A percentile compares a stretch with the other conserved stretches of the same genome.
These are phyloP conservation scores for Lacerta agilis DNA, from an alignment of 2,797 vertebrate species.

Conservation along the genomic window DNA sequence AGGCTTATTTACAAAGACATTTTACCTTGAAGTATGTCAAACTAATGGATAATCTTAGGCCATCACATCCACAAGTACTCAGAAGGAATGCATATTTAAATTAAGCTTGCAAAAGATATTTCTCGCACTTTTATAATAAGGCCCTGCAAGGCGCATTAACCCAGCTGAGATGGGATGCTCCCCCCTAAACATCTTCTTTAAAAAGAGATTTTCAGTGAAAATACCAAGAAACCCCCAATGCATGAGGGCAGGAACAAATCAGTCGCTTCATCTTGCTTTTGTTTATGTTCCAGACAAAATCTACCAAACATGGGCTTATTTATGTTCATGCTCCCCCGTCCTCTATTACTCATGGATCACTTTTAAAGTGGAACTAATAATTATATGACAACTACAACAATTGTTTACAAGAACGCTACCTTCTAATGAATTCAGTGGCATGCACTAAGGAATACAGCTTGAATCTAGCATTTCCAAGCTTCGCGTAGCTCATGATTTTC, in stretches of 20 bases:
- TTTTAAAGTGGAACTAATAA: slow-evolving; percentile 53
- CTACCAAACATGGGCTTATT: slow-evolving; percentile 18
- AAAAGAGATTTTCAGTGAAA: neutral
- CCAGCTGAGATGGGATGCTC: neutral
- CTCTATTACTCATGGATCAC: slow-evolving; percentile 32
- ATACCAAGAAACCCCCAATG: neutral
- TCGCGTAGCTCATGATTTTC: slow-evolving; percentile 40
- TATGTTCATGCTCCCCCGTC: neutral
- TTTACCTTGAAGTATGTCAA: neutral
- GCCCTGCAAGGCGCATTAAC: neutral
- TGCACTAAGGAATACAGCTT: slow-evolving; percentile 13
- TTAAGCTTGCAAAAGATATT: neutral
- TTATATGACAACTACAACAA: slow-evolving; percentile 43
- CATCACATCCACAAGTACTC: neutral
- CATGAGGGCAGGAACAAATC: neutral
- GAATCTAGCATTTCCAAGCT: slow-evolving; percentile 26
- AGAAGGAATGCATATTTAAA: neutral
- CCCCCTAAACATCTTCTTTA: slow-evolving; percentile 12
- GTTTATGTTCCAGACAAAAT: slow-evolving; percentile 19
- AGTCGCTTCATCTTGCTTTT: neutral
- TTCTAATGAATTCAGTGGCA: slow-evolving; percentile 35
- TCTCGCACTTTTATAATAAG: neutral
- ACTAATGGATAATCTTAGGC: neutral
- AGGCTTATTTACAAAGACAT: neutral
- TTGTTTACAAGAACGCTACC: neutral